Percentiles rank a stretch among this genome's conserved stretches.
phyloP scores from a whole-genome alignment of 30 jellyfish, hydroid and myxozoan species.

The Catostylus mosaicus region DNA sequence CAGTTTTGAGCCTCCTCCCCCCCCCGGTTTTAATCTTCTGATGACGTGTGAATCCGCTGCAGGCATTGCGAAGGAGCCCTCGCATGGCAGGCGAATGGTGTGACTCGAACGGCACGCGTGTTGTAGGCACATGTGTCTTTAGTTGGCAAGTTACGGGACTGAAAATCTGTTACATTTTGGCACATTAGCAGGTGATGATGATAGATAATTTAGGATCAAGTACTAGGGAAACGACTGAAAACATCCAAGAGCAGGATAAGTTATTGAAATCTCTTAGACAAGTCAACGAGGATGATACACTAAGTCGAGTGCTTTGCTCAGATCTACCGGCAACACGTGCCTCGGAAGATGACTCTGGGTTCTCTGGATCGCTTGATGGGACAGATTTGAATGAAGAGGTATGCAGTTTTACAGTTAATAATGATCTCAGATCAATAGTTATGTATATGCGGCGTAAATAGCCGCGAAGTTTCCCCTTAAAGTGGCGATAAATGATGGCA shows the following conservation, averaged over 20 bases:
- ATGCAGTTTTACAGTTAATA: too few species aligned
- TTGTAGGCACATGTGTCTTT: constrained; percentile 24
- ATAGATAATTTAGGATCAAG: constrained; percentile 25
- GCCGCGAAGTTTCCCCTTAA: too few species aligned
- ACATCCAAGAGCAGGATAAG: constrained; percentile 15
- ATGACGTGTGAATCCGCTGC: background rate
- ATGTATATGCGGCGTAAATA: too few species aligned
- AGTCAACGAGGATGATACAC: constrained; percentile 60
- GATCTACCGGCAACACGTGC: constrained; percentile 60
- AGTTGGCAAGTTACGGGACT: background rate
- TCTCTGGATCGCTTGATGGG: constrained; percentile 22
- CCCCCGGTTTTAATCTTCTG: background rate
- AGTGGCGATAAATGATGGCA: too few species aligned
- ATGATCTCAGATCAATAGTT: too few species aligned
- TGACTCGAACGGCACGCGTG: constrained; percentile 11
- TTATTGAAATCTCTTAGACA: constrained; percentile 36
- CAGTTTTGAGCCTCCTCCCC: too few species aligned
- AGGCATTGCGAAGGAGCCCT: constrained; percentile 9
- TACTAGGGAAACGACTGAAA: background rate
- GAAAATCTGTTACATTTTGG: background rate
- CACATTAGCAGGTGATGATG: background rate
- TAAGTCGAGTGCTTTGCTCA: constrained; percentile 61
- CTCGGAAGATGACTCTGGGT: constrained; percentile 27
- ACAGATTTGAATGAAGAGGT: constrained; percentile 45
- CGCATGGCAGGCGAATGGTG: constrained; percentile 32